Conservation (phyloP, 2,797 vertebrate genomes). For the Cryptoblepharus egeriae region DNA sequence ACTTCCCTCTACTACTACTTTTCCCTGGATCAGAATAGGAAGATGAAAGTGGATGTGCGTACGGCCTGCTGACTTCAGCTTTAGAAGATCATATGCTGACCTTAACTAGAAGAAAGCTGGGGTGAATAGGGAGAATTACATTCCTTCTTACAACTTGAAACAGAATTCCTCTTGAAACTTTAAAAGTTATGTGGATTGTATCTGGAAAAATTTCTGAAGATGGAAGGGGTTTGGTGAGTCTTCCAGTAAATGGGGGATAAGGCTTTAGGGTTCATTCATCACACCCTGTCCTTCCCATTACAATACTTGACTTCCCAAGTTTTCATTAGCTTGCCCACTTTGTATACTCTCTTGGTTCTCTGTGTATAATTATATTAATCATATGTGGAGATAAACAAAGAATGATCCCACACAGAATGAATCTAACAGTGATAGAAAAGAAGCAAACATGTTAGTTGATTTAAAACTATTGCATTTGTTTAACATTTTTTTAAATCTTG, state of each 20-base stretch:
- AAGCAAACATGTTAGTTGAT: background rate
- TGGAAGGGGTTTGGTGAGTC: too few species aligned
- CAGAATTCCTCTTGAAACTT: too few species aligned
- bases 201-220: background rate
- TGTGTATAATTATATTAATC: background rate
- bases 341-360: background rate
- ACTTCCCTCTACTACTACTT: too few species aligned
- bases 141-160: too few species aligned
- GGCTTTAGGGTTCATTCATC: background rate
- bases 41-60: too few species aligned
- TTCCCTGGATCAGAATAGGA: too few species aligned
- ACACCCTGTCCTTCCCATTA: background rate
- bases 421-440: background rate
- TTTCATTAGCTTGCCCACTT: too few species aligned
- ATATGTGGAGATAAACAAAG: background rate
- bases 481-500: background rate
- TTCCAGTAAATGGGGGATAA: background rate
- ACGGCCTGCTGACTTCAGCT: too few species aligned
- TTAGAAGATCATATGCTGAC: too few species aligned
- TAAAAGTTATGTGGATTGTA: background rate
- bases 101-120: too few species aligned
- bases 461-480: background rate
- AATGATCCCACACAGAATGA: too few species aligned
- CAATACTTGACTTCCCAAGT: background rate
- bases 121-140: too few species aligned